phyloP scores from a whole-genome alignment of 2,888 invertebrate species.

The Punctoribates punctum region DNA sequence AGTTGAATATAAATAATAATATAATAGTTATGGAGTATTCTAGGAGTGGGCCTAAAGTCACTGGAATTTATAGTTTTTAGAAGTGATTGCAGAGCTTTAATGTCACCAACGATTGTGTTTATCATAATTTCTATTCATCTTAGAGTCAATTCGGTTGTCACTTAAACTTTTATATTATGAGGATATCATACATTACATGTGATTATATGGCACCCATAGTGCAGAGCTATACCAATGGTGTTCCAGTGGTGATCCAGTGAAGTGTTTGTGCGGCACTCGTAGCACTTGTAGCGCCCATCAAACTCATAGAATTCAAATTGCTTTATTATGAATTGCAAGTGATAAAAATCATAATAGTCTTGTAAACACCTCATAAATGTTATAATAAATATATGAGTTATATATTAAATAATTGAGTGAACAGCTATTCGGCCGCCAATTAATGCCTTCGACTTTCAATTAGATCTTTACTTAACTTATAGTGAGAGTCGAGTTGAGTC shows the following conservation, averaged over 20 bases:
- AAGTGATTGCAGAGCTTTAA: neutral
- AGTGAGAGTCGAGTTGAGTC: too few relatives aligned
- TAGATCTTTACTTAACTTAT: neutral
- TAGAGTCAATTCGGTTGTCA: slow-evolving; percentile 8
- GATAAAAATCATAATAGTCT: slow-evolving; percentile 36
- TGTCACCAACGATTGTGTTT: slow-evolving; percentile 17
- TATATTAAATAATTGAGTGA: slow-evolving; percentile 11
- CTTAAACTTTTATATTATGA: slow-evolving; percentile 35
- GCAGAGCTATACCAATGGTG: neutral
- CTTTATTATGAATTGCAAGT: slow-evolving; percentile 35
- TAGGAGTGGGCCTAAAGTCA: neutral
- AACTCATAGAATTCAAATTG: slow-evolving; percentile 31
- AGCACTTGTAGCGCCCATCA: slow-evolving; percentile 32
- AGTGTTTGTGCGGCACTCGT: neutral
- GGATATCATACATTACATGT: slow-evolving; percentile 32
- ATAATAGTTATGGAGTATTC: neutral
- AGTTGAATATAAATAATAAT: slow-evolving; percentile 1
- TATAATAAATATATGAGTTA: slow-evolving; percentile 30
- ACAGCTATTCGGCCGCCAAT: neutral
- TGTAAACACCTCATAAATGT: slow-evolving; percentile 34
- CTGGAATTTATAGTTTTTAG: slow-evolving; percentile 14
- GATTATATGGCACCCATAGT: slow-evolving; percentile 36
- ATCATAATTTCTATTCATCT: slow-evolving; percentile 29
- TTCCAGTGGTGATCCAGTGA: neutral
- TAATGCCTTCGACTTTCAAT: neutral